phyloP scores from a whole-genome alignment of 1,140 invertebrate species.

The Eupristina koningsbergeri region DNA sequence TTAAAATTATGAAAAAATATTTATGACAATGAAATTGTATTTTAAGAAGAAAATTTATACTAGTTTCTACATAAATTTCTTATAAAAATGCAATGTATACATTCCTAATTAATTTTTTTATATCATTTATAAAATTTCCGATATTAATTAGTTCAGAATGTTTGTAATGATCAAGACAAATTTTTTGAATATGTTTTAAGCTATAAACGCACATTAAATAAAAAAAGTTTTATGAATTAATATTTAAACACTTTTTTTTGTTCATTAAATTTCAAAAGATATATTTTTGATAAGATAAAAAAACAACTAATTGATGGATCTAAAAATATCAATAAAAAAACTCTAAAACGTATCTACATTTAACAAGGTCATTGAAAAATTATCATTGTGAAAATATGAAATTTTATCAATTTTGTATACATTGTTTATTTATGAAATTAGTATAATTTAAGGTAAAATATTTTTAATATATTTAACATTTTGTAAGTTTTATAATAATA shows the following conservation, averaged over 20 bases:
- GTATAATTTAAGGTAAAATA: neutral
- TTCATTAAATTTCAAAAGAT: constrained; percentile 24
- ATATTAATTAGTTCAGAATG: neutral
- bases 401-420: constrained; percentile 11
- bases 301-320: neutral
- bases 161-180: neutral
- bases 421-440: neutral
- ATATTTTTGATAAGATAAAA: constrained; percentile 13
- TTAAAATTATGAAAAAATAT: no score
- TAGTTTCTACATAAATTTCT: neutral
- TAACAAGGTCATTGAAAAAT: neutral
- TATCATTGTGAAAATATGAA: neutral
- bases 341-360: neutral
- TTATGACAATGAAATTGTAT: no score
- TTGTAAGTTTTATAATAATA: neutral
- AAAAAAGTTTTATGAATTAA: neutral
- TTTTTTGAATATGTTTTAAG: neutral
- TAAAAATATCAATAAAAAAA: neutral
- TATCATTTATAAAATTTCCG: neutral
- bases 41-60: neutral
- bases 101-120: neutral
- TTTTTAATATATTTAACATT: neutral
- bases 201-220: constrained; percentile 18
- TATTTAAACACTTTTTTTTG: neutral
- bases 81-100: neutral